These are phyloP conservation scores for Calyptomena viridis DNA, from an alignment of 2,113 vertebrate species.

Conservation along the genomic window DNA sequence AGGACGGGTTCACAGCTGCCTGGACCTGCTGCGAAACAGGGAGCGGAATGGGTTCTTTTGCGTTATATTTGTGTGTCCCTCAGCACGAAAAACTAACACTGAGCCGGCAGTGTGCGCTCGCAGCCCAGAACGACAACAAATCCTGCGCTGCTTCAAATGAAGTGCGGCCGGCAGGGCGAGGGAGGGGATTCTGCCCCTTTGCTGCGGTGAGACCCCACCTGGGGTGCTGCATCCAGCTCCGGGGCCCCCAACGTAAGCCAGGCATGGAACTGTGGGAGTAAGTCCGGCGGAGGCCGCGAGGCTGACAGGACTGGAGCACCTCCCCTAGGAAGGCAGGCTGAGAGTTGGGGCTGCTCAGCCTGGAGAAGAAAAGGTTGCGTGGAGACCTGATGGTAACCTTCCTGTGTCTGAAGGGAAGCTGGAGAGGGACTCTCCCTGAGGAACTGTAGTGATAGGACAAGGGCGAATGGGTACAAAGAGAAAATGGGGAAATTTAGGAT, in stretches of 20 bases:
- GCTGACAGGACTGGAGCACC: too few species aligned
- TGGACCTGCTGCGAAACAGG: accelerated
- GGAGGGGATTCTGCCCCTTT: too few species aligned
- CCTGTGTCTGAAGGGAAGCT: neutral
- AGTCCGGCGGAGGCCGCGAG: neutral
- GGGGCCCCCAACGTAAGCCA: accelerated
- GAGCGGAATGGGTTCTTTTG: neutral
- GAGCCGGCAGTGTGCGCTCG: neutral
- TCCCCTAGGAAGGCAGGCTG: neutral
- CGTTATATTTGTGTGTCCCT: accelerated
- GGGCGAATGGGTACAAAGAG: neutral
- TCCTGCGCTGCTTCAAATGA: neutral
- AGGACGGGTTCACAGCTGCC: neutral
- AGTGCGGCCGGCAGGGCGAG: accelerated
- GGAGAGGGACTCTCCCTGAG: neutral
- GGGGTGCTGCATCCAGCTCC: neutral
- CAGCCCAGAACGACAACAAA: neutral
- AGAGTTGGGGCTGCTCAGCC: too few species aligned
- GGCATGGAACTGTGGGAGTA: neutral
- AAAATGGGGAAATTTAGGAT: too few species aligned
- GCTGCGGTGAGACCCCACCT: neutral
- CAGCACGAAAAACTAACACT: accelerated
- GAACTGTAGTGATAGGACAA: neutral
- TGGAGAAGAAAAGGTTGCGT: neutral
- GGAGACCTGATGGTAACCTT: neutral